Base-by-base conservation (phyloP, 2,797 vertebrate genomes). In the Psittacula derbiana region DNA sequence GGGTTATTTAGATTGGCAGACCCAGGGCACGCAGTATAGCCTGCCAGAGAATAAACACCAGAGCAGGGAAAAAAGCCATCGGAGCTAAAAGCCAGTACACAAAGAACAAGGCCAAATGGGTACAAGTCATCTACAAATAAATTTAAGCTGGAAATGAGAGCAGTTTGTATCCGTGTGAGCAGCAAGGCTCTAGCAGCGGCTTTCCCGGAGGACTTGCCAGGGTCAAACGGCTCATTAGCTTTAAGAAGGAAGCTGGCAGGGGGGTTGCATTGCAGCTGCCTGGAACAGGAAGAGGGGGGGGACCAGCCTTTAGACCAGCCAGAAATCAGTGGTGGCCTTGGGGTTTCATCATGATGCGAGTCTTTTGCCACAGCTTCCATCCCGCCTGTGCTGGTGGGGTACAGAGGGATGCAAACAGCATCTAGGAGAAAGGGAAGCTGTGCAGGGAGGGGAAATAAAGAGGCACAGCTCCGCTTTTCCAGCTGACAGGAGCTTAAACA, bases 51-150 rank as follows among this genome's bases (percentile, higher is more conserved):
- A 90, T 80, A 96, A 96, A 96, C 73, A 94, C 52, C 79, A 84
- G 76, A 72, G 80, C 83, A 95, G 80, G 90, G 93, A 86, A 96
- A 94, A 62, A 78, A 94, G 83, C 78, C 83, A 94, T 90, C 33
- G 2, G n/a, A 95, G 91, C 86, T 71, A 92, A 93, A 94, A 94
- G 91, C 72, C 80, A 96, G 53, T 87, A 95, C 89, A 93, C 86
- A 87, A 89, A 92, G 91, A 94, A 92, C 64, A 71, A 93, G 91
- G 92, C 96, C 93, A 95, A 96, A 91, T 16, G 91, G 79, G 81
- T 94, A 85, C 82, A 2, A 95, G 90, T 83, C 89, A 91, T 86
- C 93, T 80, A 92, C 87, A 91, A 94, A 93, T 91, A 96, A 93
- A 95, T 90, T 64, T 60, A 80, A 91, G 79, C 90, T 96, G 93